Evolutionary conservation across 30 jellyfish, hydroid and myxozoan genomes (phyloP).

Genomic region (Aurelia coerulea): DNA sequence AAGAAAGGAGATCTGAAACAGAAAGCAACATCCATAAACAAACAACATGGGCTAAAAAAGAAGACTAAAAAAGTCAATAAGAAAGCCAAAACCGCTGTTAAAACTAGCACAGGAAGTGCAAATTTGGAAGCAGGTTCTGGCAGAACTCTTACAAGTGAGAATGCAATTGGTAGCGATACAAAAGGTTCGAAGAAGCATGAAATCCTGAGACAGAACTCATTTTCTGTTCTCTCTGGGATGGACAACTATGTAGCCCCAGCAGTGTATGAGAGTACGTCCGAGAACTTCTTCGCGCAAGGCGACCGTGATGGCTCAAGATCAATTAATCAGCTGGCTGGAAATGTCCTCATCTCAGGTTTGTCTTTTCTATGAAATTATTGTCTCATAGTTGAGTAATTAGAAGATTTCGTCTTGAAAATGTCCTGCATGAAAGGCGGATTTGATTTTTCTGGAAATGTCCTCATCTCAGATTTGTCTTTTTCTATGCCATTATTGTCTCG

Average conservation of each 20-base stretch:
- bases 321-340: not conserved
- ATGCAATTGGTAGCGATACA: not conserved
- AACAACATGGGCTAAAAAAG: not conserved
- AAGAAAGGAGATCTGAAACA: not conserved
- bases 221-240: constrained; percentile 15
- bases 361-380: no score
- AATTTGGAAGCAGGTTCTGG: not conserved
- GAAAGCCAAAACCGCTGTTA: not conserved
- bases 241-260: constrained; percentile 47
- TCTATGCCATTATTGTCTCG: no score
- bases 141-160: not conserved
- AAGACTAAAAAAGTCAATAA: not conserved
- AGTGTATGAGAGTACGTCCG: constrained; percentile 46
- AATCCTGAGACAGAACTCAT: constrained; percentile 20
- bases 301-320: constrained; percentile 12
- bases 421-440: no score
- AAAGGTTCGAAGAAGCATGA: constrained; percentile 56
- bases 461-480: no score
- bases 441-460: no score
- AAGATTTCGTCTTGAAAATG: no score
- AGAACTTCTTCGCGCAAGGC: constrained; percentile 40
- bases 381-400: no score
- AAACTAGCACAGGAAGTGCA: not conserved
- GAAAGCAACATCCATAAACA: not conserved
- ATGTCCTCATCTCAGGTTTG: constrained; percentile 27